Evolutionary conservation across 1,140 invertebrate genomes (phyloP).

Genomic region (Bombus turneri): DNA sequence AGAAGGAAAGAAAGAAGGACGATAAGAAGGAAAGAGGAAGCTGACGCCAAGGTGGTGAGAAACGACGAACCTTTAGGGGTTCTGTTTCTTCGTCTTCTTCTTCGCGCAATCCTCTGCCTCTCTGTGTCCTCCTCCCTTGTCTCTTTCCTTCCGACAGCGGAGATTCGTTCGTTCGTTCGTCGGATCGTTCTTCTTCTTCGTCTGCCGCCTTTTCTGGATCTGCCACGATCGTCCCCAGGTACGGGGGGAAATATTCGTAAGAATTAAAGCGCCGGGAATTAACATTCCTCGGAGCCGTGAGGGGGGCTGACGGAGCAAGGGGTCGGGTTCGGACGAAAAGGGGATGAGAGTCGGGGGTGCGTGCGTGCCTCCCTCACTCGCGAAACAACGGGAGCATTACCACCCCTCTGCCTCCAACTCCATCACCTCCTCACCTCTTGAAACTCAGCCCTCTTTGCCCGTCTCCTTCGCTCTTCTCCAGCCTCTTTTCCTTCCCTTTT

Average conservation of each 20-base stretch:
- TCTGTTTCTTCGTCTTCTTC: constrained; percentile 39
- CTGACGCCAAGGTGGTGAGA: constrained; percentile 43
- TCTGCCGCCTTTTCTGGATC: constrained; percentile 41
- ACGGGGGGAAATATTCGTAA: constrained; percentile 82
- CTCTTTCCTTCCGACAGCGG: neutral
- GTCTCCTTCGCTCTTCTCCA: constrained; percentile 66
- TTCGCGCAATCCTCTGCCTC: constrained; percentile 8
- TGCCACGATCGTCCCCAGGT: constrained; percentile 66
- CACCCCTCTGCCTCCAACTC: constrained; percentile 68
- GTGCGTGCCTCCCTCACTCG: constrained; percentile 77
- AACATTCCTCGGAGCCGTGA: constrained; percentile 79
- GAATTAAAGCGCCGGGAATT: constrained; percentile 82
- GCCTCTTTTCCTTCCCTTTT: constrained; percentile 33
- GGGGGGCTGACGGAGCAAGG: constrained; percentile 50
- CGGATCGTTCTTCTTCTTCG: constrained; percentile 30
- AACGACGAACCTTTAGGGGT: constrained; percentile 42
- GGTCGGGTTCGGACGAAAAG: constrained; percentile 45
- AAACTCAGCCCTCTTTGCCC: constrained; percentile 60
- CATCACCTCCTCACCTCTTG: constrained; percentile 73
- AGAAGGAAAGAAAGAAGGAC: neutral
- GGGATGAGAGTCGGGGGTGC: constrained; percentile 56
- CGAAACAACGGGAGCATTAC: constrained; percentile 81
- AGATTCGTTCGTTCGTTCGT: neutral
- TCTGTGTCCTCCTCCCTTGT: neutral
- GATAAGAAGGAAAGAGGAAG: constrained; percentile 2